These are phyloP conservation scores for Microctonus aethiopoides DNA, from an alignment of 2,888 invertebrate species.

Conservation along the genomic window DNA sequence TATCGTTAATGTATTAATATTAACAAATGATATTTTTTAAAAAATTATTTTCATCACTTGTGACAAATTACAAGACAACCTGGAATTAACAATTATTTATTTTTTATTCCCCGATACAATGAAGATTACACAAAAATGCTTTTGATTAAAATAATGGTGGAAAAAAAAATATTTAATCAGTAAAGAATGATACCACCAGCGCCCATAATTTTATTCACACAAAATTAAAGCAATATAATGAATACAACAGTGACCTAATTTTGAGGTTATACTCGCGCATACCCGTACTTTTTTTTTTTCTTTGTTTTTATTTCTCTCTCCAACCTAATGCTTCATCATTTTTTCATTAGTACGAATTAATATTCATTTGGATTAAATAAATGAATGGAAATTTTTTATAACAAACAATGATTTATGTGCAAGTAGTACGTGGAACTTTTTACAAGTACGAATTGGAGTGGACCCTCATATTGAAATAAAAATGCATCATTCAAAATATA, in stretches of 20 bases:
- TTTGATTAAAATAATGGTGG: neutral
- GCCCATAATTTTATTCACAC: neutral
- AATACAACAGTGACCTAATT: conserved; percentile 31
- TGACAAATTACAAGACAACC: too few species aligned
- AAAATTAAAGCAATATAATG: neutral
- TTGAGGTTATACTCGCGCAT: conserved; percentile 50
- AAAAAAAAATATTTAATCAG: neutral
- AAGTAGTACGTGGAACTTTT: neutral
- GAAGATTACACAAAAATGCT: too few species aligned
- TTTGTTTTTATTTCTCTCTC: too few species aligned
- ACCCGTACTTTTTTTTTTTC: neutral
- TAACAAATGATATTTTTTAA: too few species aligned
- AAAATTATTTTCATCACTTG: too few species aligned
- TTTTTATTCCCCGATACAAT: too few species aligned
- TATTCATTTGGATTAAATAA: neutral
- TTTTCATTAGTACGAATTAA: neutral
- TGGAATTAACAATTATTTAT: too few species aligned
- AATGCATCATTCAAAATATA: too few species aligned
- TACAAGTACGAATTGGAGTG: neutral
- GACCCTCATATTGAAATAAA: neutral
- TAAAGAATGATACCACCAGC: neutral
- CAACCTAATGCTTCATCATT: neutral
- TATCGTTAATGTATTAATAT: too few species aligned
- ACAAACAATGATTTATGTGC: neutral
- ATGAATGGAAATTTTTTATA: neutral